Evolutionary conservation across 2,888 invertebrate genomes (phyloP).

Genomic region (Diarsia mendica): DNA sequence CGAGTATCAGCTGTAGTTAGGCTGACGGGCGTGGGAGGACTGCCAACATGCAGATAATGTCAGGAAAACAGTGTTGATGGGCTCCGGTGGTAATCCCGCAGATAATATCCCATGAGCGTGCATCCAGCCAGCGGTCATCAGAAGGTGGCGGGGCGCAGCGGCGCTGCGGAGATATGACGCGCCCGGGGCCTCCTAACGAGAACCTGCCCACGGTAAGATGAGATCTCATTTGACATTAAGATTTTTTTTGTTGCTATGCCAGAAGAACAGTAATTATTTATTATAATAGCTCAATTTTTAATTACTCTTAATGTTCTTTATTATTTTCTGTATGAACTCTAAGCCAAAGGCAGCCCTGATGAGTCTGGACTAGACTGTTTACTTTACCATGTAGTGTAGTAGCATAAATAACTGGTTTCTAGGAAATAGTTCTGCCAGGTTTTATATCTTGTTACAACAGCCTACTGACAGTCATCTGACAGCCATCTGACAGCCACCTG

Average conservation of each 20-base stretch:
- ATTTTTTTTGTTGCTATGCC: not conserved
- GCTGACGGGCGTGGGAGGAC: slow-evolving; percentile 70
- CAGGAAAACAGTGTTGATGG: slow-evolving; percentile 61
- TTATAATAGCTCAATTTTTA: not conserved
- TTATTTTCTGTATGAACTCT: slow-evolving; percentile 1
- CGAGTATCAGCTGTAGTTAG: slow-evolving; percentile 67
- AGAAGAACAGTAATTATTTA: not conserved
- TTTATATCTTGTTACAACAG: no score
- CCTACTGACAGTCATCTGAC: no score
- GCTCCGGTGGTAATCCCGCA: slow-evolving; percentile 73
- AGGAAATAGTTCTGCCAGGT: slow-evolving; percentile 12
- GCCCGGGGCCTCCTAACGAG: slow-evolving; percentile 93
- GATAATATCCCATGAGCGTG: slow-evolving; percentile 80
- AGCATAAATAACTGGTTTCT: slow-evolving; percentile 6
- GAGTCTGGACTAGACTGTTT: slow-evolving; percentile 22
- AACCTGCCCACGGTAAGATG: slow-evolving; percentile 91
- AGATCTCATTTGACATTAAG: not conserved
- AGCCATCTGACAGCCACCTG: no score
- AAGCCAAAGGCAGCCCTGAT: not conserved
- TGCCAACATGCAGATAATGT: slow-evolving; percentile 69
- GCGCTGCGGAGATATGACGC: slow-evolving; percentile 80
- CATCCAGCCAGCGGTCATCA: slow-evolving; percentile 51
- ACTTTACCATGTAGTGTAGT: not conserved
- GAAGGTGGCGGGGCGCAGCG: slow-evolving; percentile 64
- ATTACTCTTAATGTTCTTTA: not conserved